A percentile compares a stretch with the other conserved stretches of the same genome.
These are phyloP conservation scores for Rhizoglyphus robini DNA, from an alignment of 1,140 invertebrate species.

Conservation along the genomic window DNA sequence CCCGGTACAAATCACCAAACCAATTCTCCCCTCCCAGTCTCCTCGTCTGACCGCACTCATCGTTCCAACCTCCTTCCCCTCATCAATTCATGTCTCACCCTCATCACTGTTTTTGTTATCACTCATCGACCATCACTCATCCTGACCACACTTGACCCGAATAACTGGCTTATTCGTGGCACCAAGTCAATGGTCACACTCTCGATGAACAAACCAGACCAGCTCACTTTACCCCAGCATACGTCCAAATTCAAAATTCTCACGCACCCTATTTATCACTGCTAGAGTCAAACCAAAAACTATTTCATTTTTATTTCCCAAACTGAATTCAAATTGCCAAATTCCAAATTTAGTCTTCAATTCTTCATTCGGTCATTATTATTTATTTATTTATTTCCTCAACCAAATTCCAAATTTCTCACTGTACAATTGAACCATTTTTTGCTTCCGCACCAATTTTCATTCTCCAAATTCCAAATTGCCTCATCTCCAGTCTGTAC, in stretches of 20 bases:
- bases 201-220: too few relatives aligned
- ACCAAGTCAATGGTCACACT: too few relatives aligned
- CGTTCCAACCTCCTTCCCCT: not conserved
- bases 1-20: not conserved
- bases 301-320: not conserved
- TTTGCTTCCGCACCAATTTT: too few relatives aligned
- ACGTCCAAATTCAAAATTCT: not conserved
- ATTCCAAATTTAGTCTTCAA: conserved; percentile 11
- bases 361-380: not conserved
- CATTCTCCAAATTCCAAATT: too few relatives aligned
- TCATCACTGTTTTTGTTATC: not conserved
- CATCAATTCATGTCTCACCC: not conserved
- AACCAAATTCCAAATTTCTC: not conserved
- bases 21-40: too few relatives aligned
- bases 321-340: too few relatives aligned
- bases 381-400: not conserved
- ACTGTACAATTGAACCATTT: too few relatives aligned
- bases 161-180: not conserved
- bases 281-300: not conserved
- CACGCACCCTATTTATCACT: not conserved
- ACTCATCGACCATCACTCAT: not conserved
- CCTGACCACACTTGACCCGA: not conserved
- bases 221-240: too few relatives aligned
- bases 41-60: too few relatives aligned
- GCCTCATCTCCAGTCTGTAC: too few relatives aligned